Conservation (phyloP, 2,888 invertebrate genomes). For the Drosophila buzzatii region DNA sequence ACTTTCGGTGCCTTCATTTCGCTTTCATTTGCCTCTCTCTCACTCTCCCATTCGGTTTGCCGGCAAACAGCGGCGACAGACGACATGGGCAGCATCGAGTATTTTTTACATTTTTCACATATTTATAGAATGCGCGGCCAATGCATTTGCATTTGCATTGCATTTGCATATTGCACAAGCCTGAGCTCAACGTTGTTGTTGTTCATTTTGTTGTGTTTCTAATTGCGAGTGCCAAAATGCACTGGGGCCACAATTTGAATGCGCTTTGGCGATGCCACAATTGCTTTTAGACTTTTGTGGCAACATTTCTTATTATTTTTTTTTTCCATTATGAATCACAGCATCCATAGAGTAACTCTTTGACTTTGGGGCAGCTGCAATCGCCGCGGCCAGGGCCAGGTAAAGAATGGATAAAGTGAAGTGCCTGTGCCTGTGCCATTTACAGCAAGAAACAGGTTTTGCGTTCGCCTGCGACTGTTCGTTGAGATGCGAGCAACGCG, state of each 20-base stretch:
- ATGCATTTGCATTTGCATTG: constrained; percentile 38
- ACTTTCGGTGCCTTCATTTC: constrained; percentile 42
- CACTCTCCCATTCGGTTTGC: constrained; percentile 7
- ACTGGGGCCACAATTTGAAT: constrained; percentile 37
- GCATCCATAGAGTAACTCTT: constrained; percentile 20
- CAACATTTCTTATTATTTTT: constrained; percentile 10
- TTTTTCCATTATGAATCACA: constrained; percentile 61
- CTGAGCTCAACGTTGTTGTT: not conserved
- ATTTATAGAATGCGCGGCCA: constrained; percentile 67
- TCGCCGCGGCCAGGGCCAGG: constrained; percentile 40
- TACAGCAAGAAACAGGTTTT: constrained; percentile 59
- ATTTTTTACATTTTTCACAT: constrained; percentile 56
- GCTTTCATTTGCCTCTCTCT: constrained; percentile 49
- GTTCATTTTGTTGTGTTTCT: constrained; percentile 26
- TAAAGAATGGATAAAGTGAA: constrained; percentile 69
- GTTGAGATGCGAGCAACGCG: constrained; percentile 31
- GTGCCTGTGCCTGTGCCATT: constrained; percentile 64
- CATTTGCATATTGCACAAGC: constrained; percentile 46
- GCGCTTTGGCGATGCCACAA: constrained; percentile 31
- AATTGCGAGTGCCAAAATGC: constrained; percentile 65
- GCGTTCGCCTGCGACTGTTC: constrained; percentile 25
- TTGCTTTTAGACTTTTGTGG: constrained; percentile 12
- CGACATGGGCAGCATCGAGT: constrained; percentile 42
- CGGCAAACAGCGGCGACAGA: constrained; percentile 17
- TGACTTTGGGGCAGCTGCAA: constrained; percentile 60